Evolutionary conservation across 2,113 vertebrate genomes (phyloP), one percentile per base, ranked within the genome.

Genomic region (Setophaga petechia): DNA sequence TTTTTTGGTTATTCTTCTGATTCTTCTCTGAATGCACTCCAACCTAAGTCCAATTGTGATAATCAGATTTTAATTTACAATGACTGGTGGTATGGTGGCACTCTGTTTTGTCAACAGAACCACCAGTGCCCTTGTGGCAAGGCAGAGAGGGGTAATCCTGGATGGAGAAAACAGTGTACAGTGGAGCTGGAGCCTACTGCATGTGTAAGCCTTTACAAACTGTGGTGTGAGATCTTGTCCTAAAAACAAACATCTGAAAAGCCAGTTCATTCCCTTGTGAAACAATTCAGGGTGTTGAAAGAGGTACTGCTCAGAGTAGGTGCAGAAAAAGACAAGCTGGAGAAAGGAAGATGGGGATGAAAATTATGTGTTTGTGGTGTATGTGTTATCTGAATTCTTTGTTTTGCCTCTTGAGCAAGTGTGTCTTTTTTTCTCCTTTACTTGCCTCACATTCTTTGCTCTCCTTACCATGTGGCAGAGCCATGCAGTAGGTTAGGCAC

Each of bases 371-470:
- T 66, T 79, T 54, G 30, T 47, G 20, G 18, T 52, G 6, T 39
- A 17, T 62, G 15, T 11, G 1, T 73, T 82, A 84, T 10, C 37
- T 72, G 43, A 76, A n/a, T 10, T 78, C 41, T 63, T 68, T 41
- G 5, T 35, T 87, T 78, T 11, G 2, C 28, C 54, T 81, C 41
- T 75, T 1, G 0, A 87, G 14, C 0, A 1, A 69, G 10, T 44
- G 9, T 6, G 22, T 11, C 1, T 41, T 80, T 62, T 81, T 87
- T 67, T 18, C 44, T 49, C 6, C 5, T 73, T 63, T 58, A 22
- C 15, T 88, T 62, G 13, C 61, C 12, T 77, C 8, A 17, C 15
- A 10, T 47, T 82, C 46, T 78, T n/a, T 46, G 66, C 20, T 73
- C 9, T 66, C 46, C 74, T 73, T 63, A 69, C 15, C 4, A 2